Evolutionary conservation across 2,113 vertebrate genomes (phyloP).

Genomic region (Amblyopsis rosae): DNA sequence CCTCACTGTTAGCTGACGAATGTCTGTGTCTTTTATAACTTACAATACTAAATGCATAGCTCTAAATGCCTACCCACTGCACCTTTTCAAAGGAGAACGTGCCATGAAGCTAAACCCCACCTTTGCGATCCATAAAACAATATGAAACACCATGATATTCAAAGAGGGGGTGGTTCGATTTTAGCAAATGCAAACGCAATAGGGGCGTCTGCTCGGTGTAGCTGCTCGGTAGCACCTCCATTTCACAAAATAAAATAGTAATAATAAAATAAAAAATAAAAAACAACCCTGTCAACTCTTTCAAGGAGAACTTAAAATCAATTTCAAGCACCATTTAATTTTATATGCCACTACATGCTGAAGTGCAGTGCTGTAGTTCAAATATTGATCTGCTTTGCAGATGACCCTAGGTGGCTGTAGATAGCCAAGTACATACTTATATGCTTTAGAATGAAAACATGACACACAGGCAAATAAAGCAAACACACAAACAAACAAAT

Average conservation of each 20-base stretch:
- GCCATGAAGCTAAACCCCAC: conserved; percentile 33
- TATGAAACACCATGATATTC: conserved; percentile 15
- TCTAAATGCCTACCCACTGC: conserved; percentile 31
- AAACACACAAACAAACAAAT: neutral
- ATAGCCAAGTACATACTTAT: conserved; percentile 53
- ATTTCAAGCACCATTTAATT: conserved; percentile 75
- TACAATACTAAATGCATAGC: conserved; percentile 17
- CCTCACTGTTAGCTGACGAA: too few relatives aligned
- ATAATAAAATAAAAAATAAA: conserved; percentile 12
- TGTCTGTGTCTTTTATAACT: too few relatives aligned
- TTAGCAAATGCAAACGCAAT: conserved; percentile 54
- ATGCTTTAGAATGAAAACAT: conserved; percentile 32
- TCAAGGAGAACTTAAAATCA: conserved; percentile 72
- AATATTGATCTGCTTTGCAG: conserved; percentile 64
- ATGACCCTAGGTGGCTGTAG: conserved; percentile 50
- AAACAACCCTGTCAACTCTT: conserved; percentile 56
- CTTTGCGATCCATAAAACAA: conserved; percentile 20
- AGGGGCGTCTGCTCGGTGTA: conserved; percentile 49
- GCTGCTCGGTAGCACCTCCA: conserved; percentile 25
- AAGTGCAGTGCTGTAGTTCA: conserved; percentile 64
- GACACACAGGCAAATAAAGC: neutral
- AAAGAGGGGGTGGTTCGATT: conserved; percentile 61
- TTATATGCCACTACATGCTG: conserved; percentile 64
- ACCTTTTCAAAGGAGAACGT: conserved; percentile 42
- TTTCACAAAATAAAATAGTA: conserved; percentile 10